These are phyloP conservation scores for Labeo calbasu DNA, from an alignment of 2,797 vertebrate species.

Conservation along the genomic window DNA sequence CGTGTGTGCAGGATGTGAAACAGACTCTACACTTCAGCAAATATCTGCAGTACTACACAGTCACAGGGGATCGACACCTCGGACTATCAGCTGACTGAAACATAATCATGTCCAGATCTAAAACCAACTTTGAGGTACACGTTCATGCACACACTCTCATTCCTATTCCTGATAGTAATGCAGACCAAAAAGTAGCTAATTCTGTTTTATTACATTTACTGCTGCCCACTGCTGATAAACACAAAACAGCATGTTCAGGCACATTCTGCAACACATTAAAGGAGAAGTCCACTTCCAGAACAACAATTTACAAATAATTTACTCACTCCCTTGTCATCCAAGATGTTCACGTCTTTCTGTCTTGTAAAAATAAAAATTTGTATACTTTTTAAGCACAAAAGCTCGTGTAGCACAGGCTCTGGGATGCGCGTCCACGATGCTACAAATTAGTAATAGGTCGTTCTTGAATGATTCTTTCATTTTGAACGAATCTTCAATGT, in stretches of 20 bases:
- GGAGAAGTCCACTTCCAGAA: too few species aligned
- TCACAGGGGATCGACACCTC: conserved; percentile 40
- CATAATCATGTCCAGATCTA: conserved; percentile 9
- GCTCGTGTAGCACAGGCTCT: too few species aligned
- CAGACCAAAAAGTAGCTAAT: not conserved
- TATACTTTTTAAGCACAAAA: too few species aligned
- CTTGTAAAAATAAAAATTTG: too few species aligned
- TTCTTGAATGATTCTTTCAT: too few species aligned
- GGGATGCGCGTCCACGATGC: too few species aligned
- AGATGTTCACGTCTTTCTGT: too few species aligned
- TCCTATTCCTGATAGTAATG: not conserved
- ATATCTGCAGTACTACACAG: conserved; percentile 31
- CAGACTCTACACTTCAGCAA: conserved; percentile 44
- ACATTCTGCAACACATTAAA: not conserved
- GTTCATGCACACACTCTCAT: not conserved
- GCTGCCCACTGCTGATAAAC: too few species aligned
- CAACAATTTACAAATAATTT: too few species aligned
- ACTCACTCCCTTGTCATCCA: too few species aligned
- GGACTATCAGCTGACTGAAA: conserved; percentile 31
- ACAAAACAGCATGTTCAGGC: not conserved
- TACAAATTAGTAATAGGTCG: too few species aligned
- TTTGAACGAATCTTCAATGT: too few species aligned
- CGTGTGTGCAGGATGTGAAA: conserved; percentile 38
- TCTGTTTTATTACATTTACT: not conserved
- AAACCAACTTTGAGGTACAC: conserved; percentile 6